A percentile compares a stretch with the other conserved stretches of the same genome.
Conservation (phyloP, 2,113 vertebrate genomes). For the Ellobius talpinus region DNA sequence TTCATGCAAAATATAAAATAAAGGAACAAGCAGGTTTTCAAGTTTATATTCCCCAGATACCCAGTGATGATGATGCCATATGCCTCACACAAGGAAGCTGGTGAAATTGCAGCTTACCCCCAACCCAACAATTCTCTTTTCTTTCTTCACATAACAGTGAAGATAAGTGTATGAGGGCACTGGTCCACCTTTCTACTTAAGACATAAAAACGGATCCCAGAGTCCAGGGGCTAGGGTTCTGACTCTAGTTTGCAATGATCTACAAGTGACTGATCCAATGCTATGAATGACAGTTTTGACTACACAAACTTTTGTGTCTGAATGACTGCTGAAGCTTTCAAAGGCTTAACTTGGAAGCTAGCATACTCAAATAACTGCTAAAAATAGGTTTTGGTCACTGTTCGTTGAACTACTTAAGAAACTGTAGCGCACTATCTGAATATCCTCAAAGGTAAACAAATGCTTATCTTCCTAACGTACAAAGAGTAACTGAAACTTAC, state of each 20-base stretch:
- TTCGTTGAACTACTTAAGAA: constrained; percentile 23
- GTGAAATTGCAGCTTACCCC: not conserved
- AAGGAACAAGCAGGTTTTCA: not conserved
- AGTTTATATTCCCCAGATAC: not conserved
- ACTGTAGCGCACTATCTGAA: not conserved
- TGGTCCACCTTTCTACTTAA: not conserved
- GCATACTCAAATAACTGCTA: constrained; percentile 6
- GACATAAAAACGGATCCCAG: not conserved
- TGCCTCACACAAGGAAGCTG: not conserved
- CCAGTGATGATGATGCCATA: not conserved
- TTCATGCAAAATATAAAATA: not conserved
- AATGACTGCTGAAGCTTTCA: not conserved
- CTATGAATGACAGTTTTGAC: not conserved
- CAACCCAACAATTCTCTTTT: not conserved
- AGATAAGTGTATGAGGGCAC: not conserved
- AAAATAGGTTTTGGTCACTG: not conserved
- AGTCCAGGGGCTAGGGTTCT: not conserved
- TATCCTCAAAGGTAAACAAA: constrained; percentile 34
- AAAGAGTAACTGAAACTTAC: not conserved
- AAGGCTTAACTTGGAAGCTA: not conserved
- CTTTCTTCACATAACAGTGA: not conserved
- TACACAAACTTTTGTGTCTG: not conserved
- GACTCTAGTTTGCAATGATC: not conserved
- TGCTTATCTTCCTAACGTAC: constrained; percentile 12
- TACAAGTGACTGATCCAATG: not conserved